Percentiles rank a stretch among this genome's conserved stretches.
phyloP scores from a whole-genome alignment of 2,888 invertebrate genomes.

The Cryptocephalus moraei region DNA sequence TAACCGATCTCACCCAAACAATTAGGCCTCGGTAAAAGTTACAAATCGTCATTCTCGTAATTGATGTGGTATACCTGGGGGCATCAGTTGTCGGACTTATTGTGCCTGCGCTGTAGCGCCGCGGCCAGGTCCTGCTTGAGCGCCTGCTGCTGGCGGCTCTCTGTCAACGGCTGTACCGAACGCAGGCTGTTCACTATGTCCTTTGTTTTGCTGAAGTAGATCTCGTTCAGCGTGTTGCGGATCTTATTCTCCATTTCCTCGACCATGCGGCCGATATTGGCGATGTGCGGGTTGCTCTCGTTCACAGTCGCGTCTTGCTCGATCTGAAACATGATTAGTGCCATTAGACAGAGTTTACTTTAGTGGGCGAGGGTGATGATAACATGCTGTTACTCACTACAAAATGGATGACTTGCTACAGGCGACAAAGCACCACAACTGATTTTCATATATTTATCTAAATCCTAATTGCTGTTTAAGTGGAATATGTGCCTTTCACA shows the following conservation, averaged over 20 bases:
- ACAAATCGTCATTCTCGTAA: slow-evolving; percentile 13
- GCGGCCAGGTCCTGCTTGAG: slow-evolving; percentile 78
- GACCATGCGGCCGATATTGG: slow-evolving; percentile 96
- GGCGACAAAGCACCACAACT: too few relatives aligned
- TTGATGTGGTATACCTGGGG: slow-evolving; percentile 18
- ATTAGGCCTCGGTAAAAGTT: neutral
- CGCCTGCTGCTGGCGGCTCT: slow-evolving; percentile 73
- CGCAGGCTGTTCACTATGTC: slow-evolving; percentile 90
- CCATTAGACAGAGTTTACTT: too few relatives aligned
- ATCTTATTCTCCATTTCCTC: slow-evolving; percentile 99
- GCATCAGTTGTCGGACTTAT: slow-evolving; percentile 44
- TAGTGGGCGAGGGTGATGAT: too few relatives aligned
- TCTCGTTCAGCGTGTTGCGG: slow-evolving; percentile 93
- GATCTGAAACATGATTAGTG: slow-evolving; percentile 46
- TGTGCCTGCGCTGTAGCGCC: slow-evolving; percentile 74
- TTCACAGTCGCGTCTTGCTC: slow-evolving; percentile 86
- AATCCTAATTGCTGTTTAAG: too few relatives aligned
- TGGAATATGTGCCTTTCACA: too few relatives aligned
- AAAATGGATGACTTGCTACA: too few relatives aligned
- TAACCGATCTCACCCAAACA: too few relatives aligned
- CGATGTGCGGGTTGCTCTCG: slow-evolving; percentile 93
- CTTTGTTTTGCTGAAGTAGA: slow-evolving; percentile 98
- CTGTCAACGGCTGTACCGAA: slow-evolving; percentile 70
- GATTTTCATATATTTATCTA: too few relatives aligned
- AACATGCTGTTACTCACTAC: too few relatives aligned